These are phyloP conservation scores for Diplodus sargus DNA, from an alignment of 2,797 vertebrate genomes.

Conservation along the genomic window DNA sequence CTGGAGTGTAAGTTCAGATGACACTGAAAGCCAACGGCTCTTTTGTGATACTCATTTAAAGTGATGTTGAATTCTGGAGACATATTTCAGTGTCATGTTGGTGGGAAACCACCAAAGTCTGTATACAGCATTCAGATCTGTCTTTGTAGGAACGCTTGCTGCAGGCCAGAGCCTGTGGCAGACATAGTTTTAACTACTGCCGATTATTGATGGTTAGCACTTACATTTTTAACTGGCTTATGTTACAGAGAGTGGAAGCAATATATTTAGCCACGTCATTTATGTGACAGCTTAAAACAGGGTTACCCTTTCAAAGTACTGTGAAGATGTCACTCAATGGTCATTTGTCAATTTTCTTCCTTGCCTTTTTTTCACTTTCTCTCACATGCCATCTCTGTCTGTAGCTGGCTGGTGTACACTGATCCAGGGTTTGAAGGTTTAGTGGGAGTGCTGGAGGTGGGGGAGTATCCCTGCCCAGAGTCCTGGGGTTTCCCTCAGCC, in stretches of 20 bases:
- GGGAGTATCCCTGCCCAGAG: slow-evolving; percentile 92
- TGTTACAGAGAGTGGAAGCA: slow-evolving; percentile 2
- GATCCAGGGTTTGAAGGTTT: slow-evolving; percentile 91
- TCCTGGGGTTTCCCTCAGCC: slow-evolving; percentile 92
- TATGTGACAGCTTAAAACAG: neutral
- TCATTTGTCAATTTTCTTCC: neutral
- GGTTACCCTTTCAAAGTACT: neutral
- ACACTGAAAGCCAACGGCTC: neutral
- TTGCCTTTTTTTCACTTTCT: neutral
- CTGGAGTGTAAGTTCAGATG: slow-evolving; percentile 91
- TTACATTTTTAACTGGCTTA: slow-evolving; percentile 14
- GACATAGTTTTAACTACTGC: slow-evolving; percentile 34
- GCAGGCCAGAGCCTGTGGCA: slow-evolving; percentile 40
- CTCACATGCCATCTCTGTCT: slow-evolving; percentile 22
- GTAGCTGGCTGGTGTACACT: slow-evolving; percentile 94
- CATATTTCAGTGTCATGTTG: neutral
- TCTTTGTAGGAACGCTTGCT: slow-evolving; percentile 47
- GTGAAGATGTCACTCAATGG: neutral
- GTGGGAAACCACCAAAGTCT: neutral
- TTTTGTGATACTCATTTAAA: slow-evolving; percentile 1
- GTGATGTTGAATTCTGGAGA: neutral
- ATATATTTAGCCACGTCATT: slow-evolving; percentile 15
- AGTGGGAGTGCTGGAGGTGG: slow-evolving; percentile 89
- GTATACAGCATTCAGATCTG: slow-evolving; percentile 20
- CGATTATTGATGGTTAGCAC: slow-evolving; percentile 36